Conservation (phyloP, 2,888 invertebrate genomes). For the Scotopteryx bipunctaria region DNA sequence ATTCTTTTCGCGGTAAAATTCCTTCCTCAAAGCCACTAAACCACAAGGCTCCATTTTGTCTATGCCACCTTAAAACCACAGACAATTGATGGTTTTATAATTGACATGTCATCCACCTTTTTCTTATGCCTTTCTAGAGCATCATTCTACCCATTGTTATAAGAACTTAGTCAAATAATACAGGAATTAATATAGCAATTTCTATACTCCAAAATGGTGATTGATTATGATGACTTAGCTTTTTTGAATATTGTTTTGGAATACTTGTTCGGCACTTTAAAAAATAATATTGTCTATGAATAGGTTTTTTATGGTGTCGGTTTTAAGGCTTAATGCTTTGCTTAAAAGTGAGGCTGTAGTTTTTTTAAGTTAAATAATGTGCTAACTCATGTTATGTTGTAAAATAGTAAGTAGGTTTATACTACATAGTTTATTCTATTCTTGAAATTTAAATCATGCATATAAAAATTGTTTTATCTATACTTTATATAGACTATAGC, state of each 20-base stretch:
- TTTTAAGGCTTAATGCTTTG: constrained; percentile 35
- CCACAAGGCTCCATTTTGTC: constrained; percentile 60
- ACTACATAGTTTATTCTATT: too few species aligned
- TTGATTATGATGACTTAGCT: constrained; percentile 77
- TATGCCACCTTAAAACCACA: constrained; percentile 52
- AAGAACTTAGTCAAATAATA: constrained; percentile 77
- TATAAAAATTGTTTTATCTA: too few species aligned
- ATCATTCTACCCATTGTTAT: constrained; percentile 71
- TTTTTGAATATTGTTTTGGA: constrained; percentile 39
- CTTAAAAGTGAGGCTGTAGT: constrained; percentile 24
- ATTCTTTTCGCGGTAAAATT: too few species aligned
- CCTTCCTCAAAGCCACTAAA: constrained; percentile 45
- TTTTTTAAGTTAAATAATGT: constrained; percentile 12
- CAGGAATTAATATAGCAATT: constrained; percentile 79
- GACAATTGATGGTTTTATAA: constrained; percentile 74
- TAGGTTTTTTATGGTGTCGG: constrained; percentile 35
- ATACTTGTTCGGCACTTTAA: constrained; percentile 31
- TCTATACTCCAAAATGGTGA: constrained; percentile 76
- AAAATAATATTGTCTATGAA: constrained; percentile 35
- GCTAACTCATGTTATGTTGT: constrained; percentile 18
- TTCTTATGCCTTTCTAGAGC: constrained; percentile 58
- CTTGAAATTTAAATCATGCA: too few species aligned
- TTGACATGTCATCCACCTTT: constrained; percentile 75
- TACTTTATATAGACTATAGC: too few species aligned
- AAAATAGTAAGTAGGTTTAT: too few species aligned